Conservation (phyloP, 2,797 vertebrate species). For the Trematocara caparti region DNA sequence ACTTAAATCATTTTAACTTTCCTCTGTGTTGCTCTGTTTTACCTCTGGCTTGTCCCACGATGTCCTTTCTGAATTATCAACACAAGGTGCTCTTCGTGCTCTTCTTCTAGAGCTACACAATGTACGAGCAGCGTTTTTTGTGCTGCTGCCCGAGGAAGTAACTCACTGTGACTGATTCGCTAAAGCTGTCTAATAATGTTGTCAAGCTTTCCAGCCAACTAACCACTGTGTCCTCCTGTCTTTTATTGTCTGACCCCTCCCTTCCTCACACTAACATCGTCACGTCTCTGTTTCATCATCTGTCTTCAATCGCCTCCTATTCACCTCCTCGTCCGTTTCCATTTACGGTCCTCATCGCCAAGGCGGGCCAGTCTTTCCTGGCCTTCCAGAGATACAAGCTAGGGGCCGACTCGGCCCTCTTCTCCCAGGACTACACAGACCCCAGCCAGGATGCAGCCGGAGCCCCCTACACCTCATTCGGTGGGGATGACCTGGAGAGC, state of each 20-base stretch:
- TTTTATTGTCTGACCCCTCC: neutral
- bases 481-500: slow-evolving; percentile 75
- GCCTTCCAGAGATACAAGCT: slow-evolving; percentile 90
- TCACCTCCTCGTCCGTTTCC: neutral
- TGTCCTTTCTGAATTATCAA: neutral
- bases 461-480: slow-evolving; percentile 83
- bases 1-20: neutral
- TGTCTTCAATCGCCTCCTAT: neutral
- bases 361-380: slow-evolving; percentile 91
- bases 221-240: slow-evolving; percentile 41
- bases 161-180: slow-evolving; percentile 13
- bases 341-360: slow-evolving; percentile 7
- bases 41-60: neutral
- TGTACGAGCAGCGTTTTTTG: neutral
- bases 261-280: slow-evolving; percentile 34
- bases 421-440: slow-evolving; percentile 97
- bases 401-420: slow-evolving; percentile 93
- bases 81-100: neutral
- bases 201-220: slow-evolving; percentile 27
- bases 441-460: slow-evolving; percentile 89
- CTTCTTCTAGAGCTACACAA: neutral
- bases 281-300: slow-evolving; percentile 17
- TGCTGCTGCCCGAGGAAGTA: neutral
- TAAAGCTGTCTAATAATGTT: slow-evolving; percentile 31
- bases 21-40: neutral